Percentiles rank a stretch among this genome's conserved stretches.
phyloP scores from a whole-genome alignment of 1,140 invertebrate species.

The Hermetia illucens region DNA sequence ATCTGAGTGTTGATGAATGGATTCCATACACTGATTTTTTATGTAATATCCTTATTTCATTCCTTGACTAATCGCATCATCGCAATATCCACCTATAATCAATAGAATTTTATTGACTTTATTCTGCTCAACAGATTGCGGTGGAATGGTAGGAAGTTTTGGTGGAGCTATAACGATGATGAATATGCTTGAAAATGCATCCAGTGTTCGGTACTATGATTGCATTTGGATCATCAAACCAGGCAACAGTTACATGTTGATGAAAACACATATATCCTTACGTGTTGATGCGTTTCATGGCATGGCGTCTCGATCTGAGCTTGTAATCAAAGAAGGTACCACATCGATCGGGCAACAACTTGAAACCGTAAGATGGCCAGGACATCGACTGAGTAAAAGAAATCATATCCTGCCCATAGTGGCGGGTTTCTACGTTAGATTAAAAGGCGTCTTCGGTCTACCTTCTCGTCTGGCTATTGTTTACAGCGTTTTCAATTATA shows the following conservation, averaged over 20 bases:
- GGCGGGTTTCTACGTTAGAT: constrained; percentile 52
- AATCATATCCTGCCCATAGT: constrained; percentile 46
- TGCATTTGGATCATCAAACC: constrained; percentile 61
- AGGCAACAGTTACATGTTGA: constrained; percentile 44
- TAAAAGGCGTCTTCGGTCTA: constrained; percentile 46
- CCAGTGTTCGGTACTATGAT: constrained; percentile 41
- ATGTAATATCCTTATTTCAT: too few species aligned
- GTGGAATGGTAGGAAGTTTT: constrained; percentile 54
- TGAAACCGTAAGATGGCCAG: constrained; percentile 39
- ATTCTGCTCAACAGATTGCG: constrained; percentile 37
- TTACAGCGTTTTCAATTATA: constrained; percentile 59
- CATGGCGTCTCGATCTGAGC: constrained; percentile 46
- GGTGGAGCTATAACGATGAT: constrained; percentile 66
- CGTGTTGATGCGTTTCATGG: constrained; percentile 48
- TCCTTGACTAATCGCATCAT: constrained; percentile 1
- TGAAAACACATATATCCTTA: constrained; percentile 55
- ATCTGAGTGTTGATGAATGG: too few species aligned
- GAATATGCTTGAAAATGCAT: constrained; percentile 49
- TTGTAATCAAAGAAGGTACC: constrained; percentile 48
- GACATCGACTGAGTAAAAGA: constrained; percentile 34
- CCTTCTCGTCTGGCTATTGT: constrained; percentile 50
- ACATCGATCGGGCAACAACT: constrained; percentile 46
- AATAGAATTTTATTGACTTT: neutral
- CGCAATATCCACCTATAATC: neutral
- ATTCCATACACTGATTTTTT: too few species aligned